Percentiles rank a stretch among this genome's conserved stretches.
Evolutionary conservation across 1,140 invertebrate genomes (phyloP).

Genomic region (Meteorus sp.): DNA sequence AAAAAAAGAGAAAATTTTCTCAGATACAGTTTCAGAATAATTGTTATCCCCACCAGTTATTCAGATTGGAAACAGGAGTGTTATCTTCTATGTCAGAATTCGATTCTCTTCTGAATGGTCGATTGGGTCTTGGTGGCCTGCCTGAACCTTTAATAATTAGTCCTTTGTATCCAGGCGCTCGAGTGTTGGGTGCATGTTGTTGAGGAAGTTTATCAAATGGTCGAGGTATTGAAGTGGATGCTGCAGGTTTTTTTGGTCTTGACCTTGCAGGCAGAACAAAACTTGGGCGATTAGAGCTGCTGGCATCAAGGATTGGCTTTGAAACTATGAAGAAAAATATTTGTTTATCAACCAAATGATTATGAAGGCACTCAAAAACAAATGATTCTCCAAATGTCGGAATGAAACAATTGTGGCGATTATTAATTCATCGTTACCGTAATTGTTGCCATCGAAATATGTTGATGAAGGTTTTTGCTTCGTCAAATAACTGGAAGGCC

Average conservation of each 20-base stretch:
- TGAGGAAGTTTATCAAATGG: slow-evolving; percentile 55
- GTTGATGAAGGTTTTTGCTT: slow-evolving; percentile 31
- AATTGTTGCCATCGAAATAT: slow-evolving; percentile 34
- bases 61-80: slow-evolving; percentile 20
- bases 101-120: slow-evolving; percentile 53
- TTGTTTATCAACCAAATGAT: too few relatives aligned
- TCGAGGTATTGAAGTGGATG: slow-evolving; percentile 27
- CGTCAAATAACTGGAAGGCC: slow-evolving; percentile 32
- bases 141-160: slow-evolving; percentile 34
- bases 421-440: slow-evolving; percentile 25
- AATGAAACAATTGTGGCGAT: neutral
- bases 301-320: slow-evolving; percentile 39
- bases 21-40: slow-evolving; percentile 13
- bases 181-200: slow-evolving; percentile 55
- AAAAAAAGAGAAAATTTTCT: slow-evolving; percentile 11
- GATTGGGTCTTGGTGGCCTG: slow-evolving; percentile 42
- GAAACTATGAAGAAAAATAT: too few relatives aligned
- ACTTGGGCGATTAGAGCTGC: slow-evolving; percentile 35
- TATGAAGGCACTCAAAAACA: too few relatives aligned
- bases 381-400: too few relatives aligned
- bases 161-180: slow-evolving; percentile 55
- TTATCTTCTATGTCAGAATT: slow-evolving; percentile 38
- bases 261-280: slow-evolving; percentile 31
- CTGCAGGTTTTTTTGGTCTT: slow-evolving; percentile 44
- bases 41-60: slow-evolving; percentile 27